Percentiles rank a stretch among this genome's conserved stretches.
These are phyloP conservation scores for Saturnia japonica DNA, from an alignment of 2,888 invertebrate genomes.

Conservation along the genomic window DNA sequence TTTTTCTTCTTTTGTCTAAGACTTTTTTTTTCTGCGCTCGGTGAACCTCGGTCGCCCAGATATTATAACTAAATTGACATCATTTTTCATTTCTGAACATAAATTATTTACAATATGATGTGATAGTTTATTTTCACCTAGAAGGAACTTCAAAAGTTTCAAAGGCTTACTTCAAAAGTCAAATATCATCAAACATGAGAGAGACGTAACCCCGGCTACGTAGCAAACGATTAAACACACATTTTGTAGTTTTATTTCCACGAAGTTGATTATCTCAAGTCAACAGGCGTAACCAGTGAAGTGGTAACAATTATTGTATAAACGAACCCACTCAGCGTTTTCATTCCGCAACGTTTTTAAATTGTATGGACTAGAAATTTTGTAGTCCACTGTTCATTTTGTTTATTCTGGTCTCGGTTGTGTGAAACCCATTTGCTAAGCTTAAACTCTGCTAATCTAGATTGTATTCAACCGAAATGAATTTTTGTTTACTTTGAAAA, in stretches of 20 bases:
- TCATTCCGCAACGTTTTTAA: slow-evolving; percentile 24
- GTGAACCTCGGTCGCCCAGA: too few relatives aligned
- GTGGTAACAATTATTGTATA: slow-evolving; percentile 30
- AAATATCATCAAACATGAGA: background rate
- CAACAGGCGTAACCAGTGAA: slow-evolving; percentile 31
- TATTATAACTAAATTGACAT: too few relatives aligned
- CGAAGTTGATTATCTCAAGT: slow-evolving; percentile 31
- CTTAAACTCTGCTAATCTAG: slow-evolving; percentile 27
- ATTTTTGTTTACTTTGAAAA: slow-evolving; percentile 8
- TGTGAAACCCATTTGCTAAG: slow-evolving; percentile 25
- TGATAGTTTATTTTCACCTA: background rate
- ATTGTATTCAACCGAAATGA: slow-evolving; percentile 17
- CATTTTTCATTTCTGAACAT: background rate
- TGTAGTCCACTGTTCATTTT: slow-evolving; percentile 27
- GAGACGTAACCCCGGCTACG: background rate
- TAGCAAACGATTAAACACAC: background rate
- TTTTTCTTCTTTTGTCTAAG: too few relatives aligned
- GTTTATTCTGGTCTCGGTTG: slow-evolving; percentile 31
- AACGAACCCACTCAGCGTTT: slow-evolving; percentile 24
- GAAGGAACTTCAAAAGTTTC: background rate
- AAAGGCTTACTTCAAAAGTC: background rate
- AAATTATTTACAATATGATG: background rate
- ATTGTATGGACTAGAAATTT: slow-evolving; percentile 29
- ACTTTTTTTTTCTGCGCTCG: too few relatives aligned
- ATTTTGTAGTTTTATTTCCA: slow-evolving; percentile 17